A percentile compares a stretch with the other conserved stretches of the same genome.
These are phyloP conservation scores for Dryocosmus kuriphilus DNA, from an alignment of 2,888 invertebrate genomes.

Conservation along the genomic window DNA sequence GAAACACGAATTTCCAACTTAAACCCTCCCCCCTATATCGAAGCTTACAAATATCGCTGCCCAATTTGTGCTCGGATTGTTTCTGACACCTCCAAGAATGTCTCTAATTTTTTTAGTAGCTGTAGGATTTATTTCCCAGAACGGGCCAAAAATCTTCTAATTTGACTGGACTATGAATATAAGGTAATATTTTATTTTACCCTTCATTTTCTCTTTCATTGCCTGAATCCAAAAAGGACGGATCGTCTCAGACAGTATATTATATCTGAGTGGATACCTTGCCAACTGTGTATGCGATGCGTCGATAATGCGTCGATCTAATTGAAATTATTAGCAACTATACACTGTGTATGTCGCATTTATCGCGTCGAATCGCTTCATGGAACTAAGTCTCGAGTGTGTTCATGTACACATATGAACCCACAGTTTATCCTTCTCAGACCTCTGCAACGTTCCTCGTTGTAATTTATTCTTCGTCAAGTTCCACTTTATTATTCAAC, in stretches of 20 bases:
- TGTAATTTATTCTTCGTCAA: constrained; percentile 27
- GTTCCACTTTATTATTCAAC: constrained; percentile 25
- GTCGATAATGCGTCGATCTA: not conserved
- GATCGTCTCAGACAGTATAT: not conserved
- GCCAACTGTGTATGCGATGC: not conserved
- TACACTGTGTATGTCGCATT: constrained; percentile 10
- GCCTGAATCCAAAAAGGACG: not conserved
- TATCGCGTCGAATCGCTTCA: constrained; percentile 2
- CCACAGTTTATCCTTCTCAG: constrained; percentile 11
- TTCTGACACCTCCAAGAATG: too few relatives aligned
- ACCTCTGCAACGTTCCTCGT: not conserved
- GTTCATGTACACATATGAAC: not conserved
- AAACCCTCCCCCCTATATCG: too few relatives aligned
- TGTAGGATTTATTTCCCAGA: too few relatives aligned
- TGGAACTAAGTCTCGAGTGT: constrained; percentile 11
- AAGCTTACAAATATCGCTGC: too few relatives aligned
- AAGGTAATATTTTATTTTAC: not conserved
- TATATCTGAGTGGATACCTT: not conserved
- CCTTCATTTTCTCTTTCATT: not conserved
- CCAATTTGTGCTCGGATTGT: too few relatives aligned
- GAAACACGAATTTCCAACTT: too few relatives aligned
- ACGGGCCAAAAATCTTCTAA: too few relatives aligned
- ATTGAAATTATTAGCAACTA: not conserved
- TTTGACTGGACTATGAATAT: too few relatives aligned
- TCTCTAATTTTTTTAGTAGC: too few relatives aligned